phyloP scores from a whole-genome alignment of 2,888 invertebrate species.

The Mylabris sibirica region DNA sequence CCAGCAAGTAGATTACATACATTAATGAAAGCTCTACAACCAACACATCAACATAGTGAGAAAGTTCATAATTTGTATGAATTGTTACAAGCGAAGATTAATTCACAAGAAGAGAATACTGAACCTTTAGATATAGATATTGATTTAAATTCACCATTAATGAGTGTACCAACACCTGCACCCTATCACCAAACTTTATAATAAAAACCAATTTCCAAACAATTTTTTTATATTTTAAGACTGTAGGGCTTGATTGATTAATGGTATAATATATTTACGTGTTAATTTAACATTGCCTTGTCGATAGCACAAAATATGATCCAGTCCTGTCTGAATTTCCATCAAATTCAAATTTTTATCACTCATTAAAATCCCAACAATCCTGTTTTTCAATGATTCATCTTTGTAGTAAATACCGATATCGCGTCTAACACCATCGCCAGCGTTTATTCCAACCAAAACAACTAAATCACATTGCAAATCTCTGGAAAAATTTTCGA shows the following conservation, averaged over 20 bases:
- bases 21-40: slow-evolving; percentile 81
- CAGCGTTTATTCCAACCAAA: slow-evolving; percentile 70
- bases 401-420: slow-evolving; percentile 59
- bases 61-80: slow-evolving; percentile 83
- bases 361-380: slow-evolving; percentile 54
- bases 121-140: slow-evolving; percentile 69
- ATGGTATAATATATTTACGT: slow-evolving; percentile 74
- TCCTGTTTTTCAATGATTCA: slow-evolving; percentile 51
- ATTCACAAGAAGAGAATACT: slow-evolving; percentile 71
- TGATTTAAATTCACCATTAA: slow-evolving; percentile 82
- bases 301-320: slow-evolving; percentile 63
- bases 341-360: slow-evolving; percentile 57
- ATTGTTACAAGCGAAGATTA: slow-evolving; percentile 80
- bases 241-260: slow-evolving; percentile 60
- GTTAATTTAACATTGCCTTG: slow-evolving; percentile 70
- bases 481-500: slow-evolving; percentile 63
- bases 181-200: slow-evolving; percentile 66
- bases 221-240: slow-evolving; percentile 15
- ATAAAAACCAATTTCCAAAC: slow-evolving; percentile 2
- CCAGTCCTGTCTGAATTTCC: slow-evolving; percentile 55
- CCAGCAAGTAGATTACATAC: slow-evolving; percentile 81
- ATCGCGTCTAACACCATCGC: slow-evolving; percentile 66
- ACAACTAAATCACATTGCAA: slow-evolving; percentile 63
- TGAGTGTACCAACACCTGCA: slow-evolving; percentile 84
- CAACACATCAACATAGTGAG: slow-evolving; percentile 82